These are phyloP conservation scores for Bembecia ichneumoniformis DNA, from an alignment of 2,888 invertebrate species.

Conservation along the genomic window DNA sequence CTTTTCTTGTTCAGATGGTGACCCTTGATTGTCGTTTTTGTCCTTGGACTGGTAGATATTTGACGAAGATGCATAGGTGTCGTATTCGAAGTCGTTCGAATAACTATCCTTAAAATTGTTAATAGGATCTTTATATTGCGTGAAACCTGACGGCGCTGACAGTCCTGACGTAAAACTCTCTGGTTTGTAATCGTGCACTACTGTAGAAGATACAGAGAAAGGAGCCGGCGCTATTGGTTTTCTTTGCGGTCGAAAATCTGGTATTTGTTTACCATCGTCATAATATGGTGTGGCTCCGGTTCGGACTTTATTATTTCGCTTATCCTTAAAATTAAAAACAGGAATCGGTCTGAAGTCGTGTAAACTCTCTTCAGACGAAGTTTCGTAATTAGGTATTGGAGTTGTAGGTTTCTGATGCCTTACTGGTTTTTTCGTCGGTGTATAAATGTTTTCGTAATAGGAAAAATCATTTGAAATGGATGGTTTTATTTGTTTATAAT, in stretches of 20 bases:
- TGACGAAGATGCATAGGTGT: slow-evolving; percentile 48
- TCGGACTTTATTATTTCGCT: slow-evolving; percentile 18
- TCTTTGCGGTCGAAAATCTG: slow-evolving; percentile 36
- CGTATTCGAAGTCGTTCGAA: slow-evolving; percentile 45
- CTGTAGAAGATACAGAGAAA: slow-evolving; percentile 46
- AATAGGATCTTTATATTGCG: slow-evolving; percentile 43
- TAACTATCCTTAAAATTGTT: slow-evolving; percentile 42
- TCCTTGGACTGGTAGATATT: slow-evolving; percentile 37
- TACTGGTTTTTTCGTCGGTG: slow-evolving; percentile 30
- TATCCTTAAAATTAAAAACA: slow-evolving; percentile 38
- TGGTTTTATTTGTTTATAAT: slow-evolving; percentile 34
- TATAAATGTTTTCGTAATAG: slow-evolving; percentile 56
- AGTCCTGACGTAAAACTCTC: slow-evolving; percentile 22
- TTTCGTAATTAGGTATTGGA: slow-evolving; percentile 19
- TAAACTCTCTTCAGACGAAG: slow-evolving; percentile 23
- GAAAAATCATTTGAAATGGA: slow-evolving; percentile 35
- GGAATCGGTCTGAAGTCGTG: slow-evolving; percentile 42
- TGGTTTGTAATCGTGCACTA: slow-evolving; percentile 53
- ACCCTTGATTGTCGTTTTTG: slow-evolving; percentile 26
- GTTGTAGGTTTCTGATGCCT: slow-evolving; percentile 29
- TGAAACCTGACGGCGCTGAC: slow-evolving; percentile 22
- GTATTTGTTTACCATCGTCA: slow-evolving; percentile 27
- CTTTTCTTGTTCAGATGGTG: slow-evolving; percentile 20
- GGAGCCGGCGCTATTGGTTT: slow-evolving; percentile 33
- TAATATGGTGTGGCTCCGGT: slow-evolving; percentile 14